Conservation (phyloP, 2,888 invertebrate species). For the Drosophila eohydei region DNA sequence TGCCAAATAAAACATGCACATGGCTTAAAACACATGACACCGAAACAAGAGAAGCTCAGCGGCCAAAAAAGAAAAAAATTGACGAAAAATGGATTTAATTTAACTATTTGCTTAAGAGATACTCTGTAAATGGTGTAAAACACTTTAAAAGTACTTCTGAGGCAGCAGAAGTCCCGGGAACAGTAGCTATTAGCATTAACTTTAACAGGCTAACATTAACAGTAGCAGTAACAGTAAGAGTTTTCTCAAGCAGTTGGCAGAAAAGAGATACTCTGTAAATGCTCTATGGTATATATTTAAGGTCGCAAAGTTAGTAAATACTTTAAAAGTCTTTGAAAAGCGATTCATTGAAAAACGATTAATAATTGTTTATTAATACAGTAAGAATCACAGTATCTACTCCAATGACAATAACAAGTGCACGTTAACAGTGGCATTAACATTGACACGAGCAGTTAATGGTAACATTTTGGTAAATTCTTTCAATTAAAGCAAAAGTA, state of each 20-base stretch:
- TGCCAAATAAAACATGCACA: constrained; percentile 73
- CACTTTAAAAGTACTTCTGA: not conserved
- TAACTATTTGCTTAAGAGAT: constrained; percentile 19
- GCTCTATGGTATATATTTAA: not conserved
- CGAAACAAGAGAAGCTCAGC: constrained; percentile 55
- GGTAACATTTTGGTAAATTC: not conserved
- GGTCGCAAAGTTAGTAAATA: too few relatives aligned
- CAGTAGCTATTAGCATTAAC: not conserved
- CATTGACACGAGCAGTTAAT: too few relatives aligned
- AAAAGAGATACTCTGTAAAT: not conserved
- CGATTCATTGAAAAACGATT: too few relatives aligned
- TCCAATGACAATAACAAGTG: too few relatives aligned
- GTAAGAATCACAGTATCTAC: too few relatives aligned
- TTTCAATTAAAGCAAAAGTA: not conserved
- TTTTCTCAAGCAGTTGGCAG: not conserved
- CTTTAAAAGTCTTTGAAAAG: too few relatives aligned
- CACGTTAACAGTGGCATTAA: too few relatives aligned
- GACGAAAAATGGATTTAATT: constrained; percentile 8
- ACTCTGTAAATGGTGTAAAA: constrained; percentile 5
- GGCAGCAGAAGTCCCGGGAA: not conserved
- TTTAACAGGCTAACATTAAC: not conserved
- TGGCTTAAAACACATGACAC: constrained; percentile 77
- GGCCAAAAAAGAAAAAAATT: not conserved
- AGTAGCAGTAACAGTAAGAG: not conserved
- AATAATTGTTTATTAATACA: too few relatives aligned